phyloP scores from a whole-genome alignment of 37 sponge, comb jelly and placozoan species.

The Chondrilla cf. caribensis region DNA sequence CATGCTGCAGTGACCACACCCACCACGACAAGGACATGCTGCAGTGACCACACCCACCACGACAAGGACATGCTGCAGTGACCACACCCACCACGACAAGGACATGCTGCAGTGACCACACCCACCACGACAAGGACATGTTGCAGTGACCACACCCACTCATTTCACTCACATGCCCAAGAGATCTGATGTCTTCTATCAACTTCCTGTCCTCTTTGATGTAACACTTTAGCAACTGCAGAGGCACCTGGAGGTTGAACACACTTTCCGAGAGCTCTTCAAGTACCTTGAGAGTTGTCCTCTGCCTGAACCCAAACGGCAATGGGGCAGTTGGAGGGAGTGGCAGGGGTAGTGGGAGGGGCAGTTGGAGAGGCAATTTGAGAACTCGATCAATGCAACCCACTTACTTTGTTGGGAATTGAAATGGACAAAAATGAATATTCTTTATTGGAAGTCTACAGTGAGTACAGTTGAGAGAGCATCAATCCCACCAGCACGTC shows the following conservation, averaged over 20 bases:
- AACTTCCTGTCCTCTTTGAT: conserved; percentile 29
- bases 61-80: too few relatives aligned
- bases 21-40: too few relatives aligned
- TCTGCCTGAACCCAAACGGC: neutral
- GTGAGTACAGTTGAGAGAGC: neutral
- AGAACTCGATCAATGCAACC: too few relatives aligned
- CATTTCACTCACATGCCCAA: conserved; percentile 47
- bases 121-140: too few relatives aligned
- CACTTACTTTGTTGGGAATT: neutral
- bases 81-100: too few relatives aligned
- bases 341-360: too few relatives aligned
- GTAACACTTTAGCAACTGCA: conserved; percentile 61
- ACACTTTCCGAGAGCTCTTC: conserved; percentile 72
- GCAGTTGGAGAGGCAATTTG: too few relatives aligned
- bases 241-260: conserved; percentile 62
- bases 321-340: neutral
- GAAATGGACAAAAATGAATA: neutral
- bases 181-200: conserved; percentile 23
- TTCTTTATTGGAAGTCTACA: neutral
- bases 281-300: conserved; percentile 44
- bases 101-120: too few relatives aligned
- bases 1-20: too few relatives aligned
- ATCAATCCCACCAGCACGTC: too few relatives aligned
- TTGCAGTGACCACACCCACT: neutral
- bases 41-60: too few relatives aligned